These are phyloP conservation scores for Atherinosoma microstoma DNA, from an alignment of 2,797 vertebrate species.

Conservation along the genomic window DNA sequence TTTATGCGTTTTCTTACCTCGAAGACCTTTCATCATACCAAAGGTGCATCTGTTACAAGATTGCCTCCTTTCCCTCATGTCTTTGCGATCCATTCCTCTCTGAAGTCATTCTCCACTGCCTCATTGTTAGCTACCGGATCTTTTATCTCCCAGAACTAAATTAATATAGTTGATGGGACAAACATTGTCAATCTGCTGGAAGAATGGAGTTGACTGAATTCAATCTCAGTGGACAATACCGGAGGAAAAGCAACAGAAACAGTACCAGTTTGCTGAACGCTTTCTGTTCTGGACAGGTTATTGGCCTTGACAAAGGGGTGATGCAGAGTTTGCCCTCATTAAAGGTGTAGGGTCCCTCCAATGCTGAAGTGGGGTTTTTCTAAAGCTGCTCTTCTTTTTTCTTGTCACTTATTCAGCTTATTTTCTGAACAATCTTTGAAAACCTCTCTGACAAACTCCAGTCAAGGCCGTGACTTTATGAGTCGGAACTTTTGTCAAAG, in stretches of 20 bases:
- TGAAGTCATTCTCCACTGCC: conserved; percentile 70
- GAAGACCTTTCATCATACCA: conserved; percentile 73
- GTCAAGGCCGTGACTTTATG: conserved; percentile 10
- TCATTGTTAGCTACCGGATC: conserved; percentile 83
- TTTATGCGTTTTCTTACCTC: conserved; percentile 71
- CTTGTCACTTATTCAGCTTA: conserved; percentile 28
- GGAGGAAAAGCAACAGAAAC: conserved; percentile 62
- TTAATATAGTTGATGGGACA: conserved; percentile 84
- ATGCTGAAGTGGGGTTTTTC: conserved; percentile 43
- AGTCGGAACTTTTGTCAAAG: conserved; percentile 82
- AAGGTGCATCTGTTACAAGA: conserved; percentile 79
- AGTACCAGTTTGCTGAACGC: conserved; percentile 71
- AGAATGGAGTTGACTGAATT: conserved; percentile 85
- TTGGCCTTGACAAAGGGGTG: conserved; percentile 74
- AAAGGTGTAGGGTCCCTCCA: conserved; percentile 60
- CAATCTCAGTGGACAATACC: conserved; percentile 83
- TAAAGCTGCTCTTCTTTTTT: conserved; percentile 19
- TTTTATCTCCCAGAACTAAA: conserved; percentile 80
- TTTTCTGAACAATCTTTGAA: conserved; percentile 26
- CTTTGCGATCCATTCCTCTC: conserved; percentile 38
- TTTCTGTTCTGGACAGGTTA: conserved; percentile 77
- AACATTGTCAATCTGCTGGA: conserved; percentile 85
- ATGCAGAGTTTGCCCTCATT: conserved; percentile 79
- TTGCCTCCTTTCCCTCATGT: conserved; percentile 74
- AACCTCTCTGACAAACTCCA: neutral